These are phyloP conservation scores for Delphinus delphis DNA, from an alignment of 2,113 vertebrate genomes.

Conservation along the genomic window DNA sequence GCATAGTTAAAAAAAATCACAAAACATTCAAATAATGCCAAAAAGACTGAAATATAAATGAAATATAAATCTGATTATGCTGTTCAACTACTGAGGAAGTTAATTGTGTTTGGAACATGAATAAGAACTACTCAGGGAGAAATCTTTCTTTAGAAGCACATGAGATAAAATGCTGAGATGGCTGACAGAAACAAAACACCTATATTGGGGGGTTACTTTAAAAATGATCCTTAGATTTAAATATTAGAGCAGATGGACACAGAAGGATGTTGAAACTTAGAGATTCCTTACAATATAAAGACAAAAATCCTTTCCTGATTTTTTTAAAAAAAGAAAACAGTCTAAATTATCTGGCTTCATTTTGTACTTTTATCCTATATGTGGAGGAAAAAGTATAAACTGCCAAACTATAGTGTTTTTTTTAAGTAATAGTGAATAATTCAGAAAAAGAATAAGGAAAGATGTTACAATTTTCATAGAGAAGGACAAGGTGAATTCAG, in stretches of 20 bases:
- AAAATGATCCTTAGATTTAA: not conserved
- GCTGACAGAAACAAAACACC: not conserved
- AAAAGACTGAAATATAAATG: not conserved
- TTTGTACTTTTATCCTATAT: not conserved
- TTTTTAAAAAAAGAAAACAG: not conserved
- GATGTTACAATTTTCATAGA: not conserved
- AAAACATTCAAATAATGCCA: not conserved
- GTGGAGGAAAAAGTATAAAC: too few relatives aligned
- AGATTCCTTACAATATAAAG: not conserved
- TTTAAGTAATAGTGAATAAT: not conserved
- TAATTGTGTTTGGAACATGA: not conserved
- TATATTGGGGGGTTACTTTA: not conserved
- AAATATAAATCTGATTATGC: not conserved
- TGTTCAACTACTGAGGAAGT: not conserved
- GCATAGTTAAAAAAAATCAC: not conserved
- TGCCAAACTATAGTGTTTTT: not conserved
- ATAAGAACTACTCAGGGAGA: not conserved
- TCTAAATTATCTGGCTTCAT: not conserved
- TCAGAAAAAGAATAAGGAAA: not conserved
- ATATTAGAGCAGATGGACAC: not conserved
- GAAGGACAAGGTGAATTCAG: not conserved
- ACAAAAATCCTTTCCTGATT: not conserved
- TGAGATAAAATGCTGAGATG: not conserved
- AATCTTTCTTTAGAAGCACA: not conserved
- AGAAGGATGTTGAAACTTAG: not conserved